Evolutionary conservation across 1,140 invertebrate species (phyloP).

Genomic region (Lepidurus packardi): DNA sequence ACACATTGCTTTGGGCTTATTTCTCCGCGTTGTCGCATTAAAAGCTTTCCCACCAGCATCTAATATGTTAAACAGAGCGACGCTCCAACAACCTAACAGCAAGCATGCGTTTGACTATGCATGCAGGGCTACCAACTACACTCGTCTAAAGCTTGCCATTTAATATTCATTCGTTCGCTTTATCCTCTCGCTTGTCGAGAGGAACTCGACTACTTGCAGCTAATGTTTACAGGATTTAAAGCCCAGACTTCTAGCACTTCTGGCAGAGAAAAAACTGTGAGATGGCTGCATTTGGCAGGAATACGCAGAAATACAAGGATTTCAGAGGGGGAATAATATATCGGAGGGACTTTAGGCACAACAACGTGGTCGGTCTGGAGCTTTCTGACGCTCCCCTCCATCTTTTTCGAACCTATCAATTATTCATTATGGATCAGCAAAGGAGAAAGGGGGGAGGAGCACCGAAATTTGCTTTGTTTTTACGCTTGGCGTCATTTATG

Average conservation of each 20-base stretch:
- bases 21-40: no score
- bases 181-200: background rate
- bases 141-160: background rate
- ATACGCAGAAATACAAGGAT: background rate
- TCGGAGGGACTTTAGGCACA: background rate
- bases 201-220: no score
- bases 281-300: background rate
- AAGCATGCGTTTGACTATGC: background rate
- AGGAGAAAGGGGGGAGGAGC: background rate
- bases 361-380: background rate
- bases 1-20: no score
- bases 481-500: slow-evolving; percentile 8
- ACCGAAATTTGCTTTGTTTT: slow-evolving; percentile 1
- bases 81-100: background rate
- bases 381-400: background rate
- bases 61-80: no score
- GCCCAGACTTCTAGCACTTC: no score
- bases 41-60: no score
- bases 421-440: background rate
- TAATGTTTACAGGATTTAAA: background rate
- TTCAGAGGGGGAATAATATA: background rate
- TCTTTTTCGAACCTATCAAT: background rate
- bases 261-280: no score
- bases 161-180: background rate
- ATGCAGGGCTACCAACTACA: background rate